Evolutionary conservation across 2,888 invertebrate species (phyloP), one percentile per base, ranked within the genome.

Genomic region (Sesia apiformis): DNA sequence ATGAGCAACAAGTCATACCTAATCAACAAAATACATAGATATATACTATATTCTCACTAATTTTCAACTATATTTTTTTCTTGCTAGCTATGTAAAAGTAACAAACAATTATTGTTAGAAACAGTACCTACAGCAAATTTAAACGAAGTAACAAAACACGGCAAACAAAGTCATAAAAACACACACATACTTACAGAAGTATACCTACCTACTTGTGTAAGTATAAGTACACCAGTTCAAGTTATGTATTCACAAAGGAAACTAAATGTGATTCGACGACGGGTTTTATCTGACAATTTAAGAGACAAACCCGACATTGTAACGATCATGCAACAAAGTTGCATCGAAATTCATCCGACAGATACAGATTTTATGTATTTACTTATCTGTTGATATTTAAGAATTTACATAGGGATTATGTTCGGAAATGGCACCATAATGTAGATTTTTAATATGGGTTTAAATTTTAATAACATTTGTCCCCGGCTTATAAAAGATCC

Each of bases 231-330:
- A 5, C 46, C 8, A 23, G n/a, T 8, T 46, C 23, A 46, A 46
- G 46, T 46, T 46, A 46, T n/a, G 39, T 49, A n/a, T 54, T 49
- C 55, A 55, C 54, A 58, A 62, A 52, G 54, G 55, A 49, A 56
- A 53, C 41, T 55, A 57, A 63, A 60, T 62, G 60, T 54, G 58
- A 65, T 66, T 63, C 69, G 65, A 65, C 23, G 58, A 55, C 64
- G 58, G 60, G 64, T 60, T 69, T 79, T 76, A 80, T 76, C 72
- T 67, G 63, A 71, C 73, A 69, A 76, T 82, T 81, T 81, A 83
- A 66, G 78, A 74, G 81, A 79, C 81, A 78, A 62, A 64, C 52
- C 60, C 55, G 60, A 76, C 72, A 67, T 68, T 74, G 73, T 74
- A 62, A 53, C 58, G 56, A 61, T 60, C 60, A 52, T 54, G 60